phyloP scores from a whole-genome alignment of 2,113 vertebrate genomes.

The Fulica atra region DNA sequence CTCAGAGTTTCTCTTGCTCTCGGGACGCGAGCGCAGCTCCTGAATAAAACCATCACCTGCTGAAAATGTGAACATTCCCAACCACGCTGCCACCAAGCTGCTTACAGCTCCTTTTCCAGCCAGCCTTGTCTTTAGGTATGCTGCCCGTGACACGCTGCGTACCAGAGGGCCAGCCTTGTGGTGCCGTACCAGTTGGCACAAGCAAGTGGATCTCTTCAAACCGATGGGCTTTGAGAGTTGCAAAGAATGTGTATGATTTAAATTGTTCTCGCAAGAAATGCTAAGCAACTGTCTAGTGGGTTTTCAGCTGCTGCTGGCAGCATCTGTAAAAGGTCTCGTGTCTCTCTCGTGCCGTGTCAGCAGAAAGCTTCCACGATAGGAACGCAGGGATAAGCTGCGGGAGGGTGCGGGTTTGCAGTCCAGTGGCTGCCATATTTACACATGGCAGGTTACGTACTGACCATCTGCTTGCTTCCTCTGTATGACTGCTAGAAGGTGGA shows the following conservation, averaged over 20 bases:
- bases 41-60: no score
- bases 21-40: no score
- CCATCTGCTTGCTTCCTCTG: background rate
- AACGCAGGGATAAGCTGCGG: background rate
- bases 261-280: background rate
- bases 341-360: background rate
- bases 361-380: background rate
- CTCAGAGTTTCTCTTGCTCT: no score
- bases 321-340: background rate
- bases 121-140: background rate
- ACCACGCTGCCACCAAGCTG: background rate
- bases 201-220: constrained; percentile 40
- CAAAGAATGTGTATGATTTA: background rate
- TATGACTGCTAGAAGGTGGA: background rate
- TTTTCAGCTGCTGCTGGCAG: constrained; percentile 4
- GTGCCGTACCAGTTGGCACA: background rate
- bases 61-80: background rate
- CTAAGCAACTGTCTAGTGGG: background rate
- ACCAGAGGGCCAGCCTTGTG: background rate
- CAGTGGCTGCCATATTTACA: background rate
- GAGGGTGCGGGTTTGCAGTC: background rate
- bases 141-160: background rate
- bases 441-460: background rate
- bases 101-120: no score
- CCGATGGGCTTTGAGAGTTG: constrained; percentile 15